A percentile compares a stretch with the other conserved stretches of the same genome.
phyloP scores from a whole-genome alignment of 2,888 invertebrate genomes.

The Chymomyza caudatula region DNA sequence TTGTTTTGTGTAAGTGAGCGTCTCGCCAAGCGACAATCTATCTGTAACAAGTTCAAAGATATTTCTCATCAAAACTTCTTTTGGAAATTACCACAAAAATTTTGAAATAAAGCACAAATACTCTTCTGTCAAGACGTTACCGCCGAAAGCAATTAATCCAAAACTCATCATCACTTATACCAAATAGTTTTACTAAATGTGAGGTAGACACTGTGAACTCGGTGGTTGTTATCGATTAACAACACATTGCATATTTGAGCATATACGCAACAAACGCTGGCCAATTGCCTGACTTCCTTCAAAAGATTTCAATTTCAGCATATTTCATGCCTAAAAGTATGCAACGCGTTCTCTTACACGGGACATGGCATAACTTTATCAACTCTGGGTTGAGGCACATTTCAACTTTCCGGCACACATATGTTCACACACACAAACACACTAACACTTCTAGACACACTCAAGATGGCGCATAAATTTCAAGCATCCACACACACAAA shows the following conservation, averaged over 20 bases:
- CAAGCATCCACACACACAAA: slow-evolving; percentile 14
- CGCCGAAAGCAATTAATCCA: too few species aligned
- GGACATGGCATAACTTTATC: background rate
- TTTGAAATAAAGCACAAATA: too few species aligned
- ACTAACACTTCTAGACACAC: slow-evolving; percentile 9
- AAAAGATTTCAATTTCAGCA: background rate
- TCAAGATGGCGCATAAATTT: slow-evolving; percentile 39
- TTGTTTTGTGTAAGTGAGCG: too few species aligned
- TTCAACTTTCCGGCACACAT: background rate
- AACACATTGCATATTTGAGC: background rate
- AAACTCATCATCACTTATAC: too few species aligned
- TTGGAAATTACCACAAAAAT: too few species aligned
- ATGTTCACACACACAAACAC: background rate
- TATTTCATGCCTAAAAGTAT: background rate
- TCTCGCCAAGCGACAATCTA: too few species aligned
- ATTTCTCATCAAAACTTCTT: too few species aligned
- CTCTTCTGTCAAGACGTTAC: too few species aligned
- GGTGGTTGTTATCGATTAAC: too few species aligned
- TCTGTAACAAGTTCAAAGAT: too few species aligned
- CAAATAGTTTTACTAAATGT: too few species aligned
- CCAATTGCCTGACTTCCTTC: background rate
- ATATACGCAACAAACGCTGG: background rate
- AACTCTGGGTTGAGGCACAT: background rate
- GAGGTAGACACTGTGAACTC: too few species aligned
- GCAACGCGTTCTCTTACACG: background rate